These are phyloP conservation scores for Cyprinodon variegatus DNA, from an alignment of 2,113 vertebrate genomes.

Conservation along the genomic window DNA sequence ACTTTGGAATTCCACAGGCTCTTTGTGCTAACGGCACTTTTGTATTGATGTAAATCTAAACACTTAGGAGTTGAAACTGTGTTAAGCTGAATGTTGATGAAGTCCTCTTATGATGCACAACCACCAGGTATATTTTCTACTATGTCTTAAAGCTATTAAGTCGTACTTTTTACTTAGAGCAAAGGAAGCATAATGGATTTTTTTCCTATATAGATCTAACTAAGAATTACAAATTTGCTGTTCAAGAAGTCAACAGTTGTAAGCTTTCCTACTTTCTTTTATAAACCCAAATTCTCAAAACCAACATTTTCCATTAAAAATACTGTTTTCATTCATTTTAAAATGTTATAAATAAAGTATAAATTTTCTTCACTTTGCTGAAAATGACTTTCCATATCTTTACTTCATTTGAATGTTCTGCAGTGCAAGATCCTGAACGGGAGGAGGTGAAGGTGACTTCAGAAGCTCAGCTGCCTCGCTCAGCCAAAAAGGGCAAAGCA, in stretches of 20 bases:
- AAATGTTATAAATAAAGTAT: no score
- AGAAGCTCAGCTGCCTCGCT: constrained; percentile 86
- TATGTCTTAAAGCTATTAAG: constrained; percentile 34
- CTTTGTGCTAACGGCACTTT: not conserved
- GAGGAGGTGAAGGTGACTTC: constrained; percentile 86
- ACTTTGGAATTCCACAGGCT: not conserved
- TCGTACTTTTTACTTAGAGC: constrained; percentile 26
- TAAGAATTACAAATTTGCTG: not conserved
- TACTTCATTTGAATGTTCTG: constrained; percentile 13
- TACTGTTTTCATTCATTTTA: no score
- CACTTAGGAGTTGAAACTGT: constrained; percentile 4
- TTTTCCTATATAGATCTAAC: not conserved
- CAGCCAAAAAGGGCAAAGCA: constrained; percentile 90
- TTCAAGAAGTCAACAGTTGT: not conserved
- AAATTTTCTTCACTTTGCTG: not conserved
- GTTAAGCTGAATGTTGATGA: constrained; percentile 19
- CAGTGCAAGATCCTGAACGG: constrained; percentile 94
- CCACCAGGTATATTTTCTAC: constrained; percentile 30
- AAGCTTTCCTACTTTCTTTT: not conserved
- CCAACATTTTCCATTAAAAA: no score
- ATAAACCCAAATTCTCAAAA: not conserved
- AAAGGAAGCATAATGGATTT: constrained; percentile 16
- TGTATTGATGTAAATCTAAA: not conserved
- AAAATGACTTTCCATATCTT: not conserved
- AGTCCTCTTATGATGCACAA: constrained; percentile 36